Evolutionary conservation across 1,140 invertebrate genomes (phyloP).

Genomic region (Microplitis mediator): DNA sequence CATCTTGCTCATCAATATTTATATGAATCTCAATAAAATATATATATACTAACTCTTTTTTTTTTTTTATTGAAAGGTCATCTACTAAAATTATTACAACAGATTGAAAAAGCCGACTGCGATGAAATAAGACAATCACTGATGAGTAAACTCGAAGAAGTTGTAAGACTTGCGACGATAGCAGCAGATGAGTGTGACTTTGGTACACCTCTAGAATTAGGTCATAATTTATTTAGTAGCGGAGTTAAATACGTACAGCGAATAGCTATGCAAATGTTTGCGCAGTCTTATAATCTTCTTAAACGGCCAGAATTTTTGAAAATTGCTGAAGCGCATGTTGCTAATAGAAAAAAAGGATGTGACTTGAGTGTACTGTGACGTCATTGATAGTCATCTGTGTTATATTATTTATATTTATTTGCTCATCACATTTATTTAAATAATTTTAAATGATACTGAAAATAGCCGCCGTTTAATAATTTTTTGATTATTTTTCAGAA

Average conservation of each 20-base stretch:
- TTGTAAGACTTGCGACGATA: constrained; percentile 82
- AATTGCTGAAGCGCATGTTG: constrained; percentile 75
- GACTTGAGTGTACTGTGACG: constrained; percentile 52
- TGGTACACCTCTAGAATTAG: constrained; percentile 88
- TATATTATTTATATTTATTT: not conserved
- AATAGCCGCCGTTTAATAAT: too few relatives aligned
- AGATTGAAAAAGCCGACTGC: constrained; percentile 67
- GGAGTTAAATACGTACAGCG: constrained; percentile 74
- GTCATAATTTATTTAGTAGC: constrained; percentile 82
- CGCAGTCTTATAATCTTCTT: constrained; percentile 80
- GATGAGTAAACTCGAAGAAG: constrained; percentile 73
- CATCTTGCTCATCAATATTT: constrained; percentile 9
- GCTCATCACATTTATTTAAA: not conserved
- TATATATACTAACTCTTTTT: constrained; percentile 36
- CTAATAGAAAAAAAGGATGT: constrained; percentile 63
- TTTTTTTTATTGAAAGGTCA: constrained; percentile 63
- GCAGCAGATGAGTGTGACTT: constrained; percentile 95
- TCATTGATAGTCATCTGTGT: not conserved
- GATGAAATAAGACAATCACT: constrained; percentile 67
- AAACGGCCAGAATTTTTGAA: constrained; percentile 73
- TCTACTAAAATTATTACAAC: constrained; percentile 75
- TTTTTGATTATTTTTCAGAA: too few relatives aligned
- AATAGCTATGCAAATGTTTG: constrained; percentile 69
- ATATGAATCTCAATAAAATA: constrained; percentile 10
- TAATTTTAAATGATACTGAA: not conserved